Conservation (phyloP, 2,888 invertebrate species). For the Tortricodes alternella region DNA sequence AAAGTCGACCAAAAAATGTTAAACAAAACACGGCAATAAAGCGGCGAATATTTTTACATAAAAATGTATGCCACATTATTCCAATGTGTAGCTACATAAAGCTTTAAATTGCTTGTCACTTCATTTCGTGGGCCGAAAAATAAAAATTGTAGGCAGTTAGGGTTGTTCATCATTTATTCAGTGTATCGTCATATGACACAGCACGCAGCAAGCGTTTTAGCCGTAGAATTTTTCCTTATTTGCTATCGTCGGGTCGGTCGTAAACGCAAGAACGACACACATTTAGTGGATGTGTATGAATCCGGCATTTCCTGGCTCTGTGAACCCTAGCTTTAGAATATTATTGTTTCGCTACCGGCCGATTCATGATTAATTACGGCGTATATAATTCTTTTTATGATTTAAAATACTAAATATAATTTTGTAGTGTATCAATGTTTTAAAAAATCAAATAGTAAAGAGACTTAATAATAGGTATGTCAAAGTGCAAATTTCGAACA, state of each 20-base stretch:
- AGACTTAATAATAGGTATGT: no score
- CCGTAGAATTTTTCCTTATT: conserved; percentile 17
- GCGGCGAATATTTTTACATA: conserved; percentile 1
- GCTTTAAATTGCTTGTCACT: conserved; percentile 13
- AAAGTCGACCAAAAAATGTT: conserved; percentile 1
- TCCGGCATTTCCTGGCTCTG: no score
- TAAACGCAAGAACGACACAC: no score
- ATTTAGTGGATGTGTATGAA: no score
- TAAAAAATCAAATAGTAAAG: no score
- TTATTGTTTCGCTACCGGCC: no score
- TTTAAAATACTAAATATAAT: no score
- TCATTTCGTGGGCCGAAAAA: conserved; percentile 17
- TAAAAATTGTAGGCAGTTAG: conserved; percentile 11
- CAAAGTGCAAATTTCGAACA: no score
- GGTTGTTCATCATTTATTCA: conserved; percentile 26
- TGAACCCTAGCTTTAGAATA: no score
- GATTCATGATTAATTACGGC: no score
- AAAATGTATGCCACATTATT: not conserved
- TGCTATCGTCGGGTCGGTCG: conserved; percentile 1
- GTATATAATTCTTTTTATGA: no score
- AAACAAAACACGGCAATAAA: conserved; percentile 12
- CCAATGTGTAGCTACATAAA: conserved; percentile 6
- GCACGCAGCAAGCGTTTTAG: conserved; percentile 8
- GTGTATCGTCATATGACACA: conserved; percentile 22
- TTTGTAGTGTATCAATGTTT: no score